A percentile compares a stretch with the other conserved stretches of the same genome.
These are phyloP conservation scores for Danio jaintianensis DNA, from an alignment of 2,797 vertebrate species.

Conservation along the genomic window DNA sequence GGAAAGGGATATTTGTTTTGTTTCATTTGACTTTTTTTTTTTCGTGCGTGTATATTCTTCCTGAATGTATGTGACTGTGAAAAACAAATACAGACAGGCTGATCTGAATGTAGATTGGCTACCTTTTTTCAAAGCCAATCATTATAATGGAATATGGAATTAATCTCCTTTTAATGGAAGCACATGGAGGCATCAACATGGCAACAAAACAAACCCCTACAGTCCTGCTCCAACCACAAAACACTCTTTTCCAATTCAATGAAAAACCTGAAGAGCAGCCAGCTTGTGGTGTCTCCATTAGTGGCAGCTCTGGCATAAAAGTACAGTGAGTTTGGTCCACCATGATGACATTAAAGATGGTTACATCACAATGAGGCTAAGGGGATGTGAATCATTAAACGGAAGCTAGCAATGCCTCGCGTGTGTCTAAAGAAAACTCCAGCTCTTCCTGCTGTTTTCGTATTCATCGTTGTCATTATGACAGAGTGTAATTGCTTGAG, in stretches of 20 bases:
- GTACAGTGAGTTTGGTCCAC: background rate
- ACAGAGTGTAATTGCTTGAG: constrained; percentile 37
- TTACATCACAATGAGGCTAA: constrained; percentile 24
- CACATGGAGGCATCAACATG: constrained; percentile 19
- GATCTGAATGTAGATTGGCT: background rate
- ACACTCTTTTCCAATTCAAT: constrained; percentile 30
- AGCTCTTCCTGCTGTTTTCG: constrained; percentile 26
- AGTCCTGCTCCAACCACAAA: constrained; percentile 5
- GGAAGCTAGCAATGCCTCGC: constrained; percentile 6
- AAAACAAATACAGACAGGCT: too few species aligned
- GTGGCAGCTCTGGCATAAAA: background rate
- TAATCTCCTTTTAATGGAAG: constrained; percentile 2
- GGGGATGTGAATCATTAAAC: constrained; percentile 40
- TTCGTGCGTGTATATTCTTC: too few species aligned
- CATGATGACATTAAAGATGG: constrained; percentile 6
- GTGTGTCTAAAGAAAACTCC: constrained; percentile 43
- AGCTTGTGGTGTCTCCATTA: constrained; percentile 30
- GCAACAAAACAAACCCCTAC: constrained; percentile 1
- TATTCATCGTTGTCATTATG: constrained; percentile 28
- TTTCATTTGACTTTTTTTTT: too few species aligned
- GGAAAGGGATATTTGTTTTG: too few species aligned
- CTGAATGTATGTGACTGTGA: too few species aligned
- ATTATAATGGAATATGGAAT: constrained; percentile 32
- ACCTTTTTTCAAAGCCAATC: background rate
- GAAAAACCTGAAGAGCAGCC: constrained; percentile 23